A percentile compares a stretch with the other conserved stretches of the same genome.
phyloP scores from a whole-genome alignment of 2,113 vertebrate genomes.

The Myocastor coypus region DNA sequence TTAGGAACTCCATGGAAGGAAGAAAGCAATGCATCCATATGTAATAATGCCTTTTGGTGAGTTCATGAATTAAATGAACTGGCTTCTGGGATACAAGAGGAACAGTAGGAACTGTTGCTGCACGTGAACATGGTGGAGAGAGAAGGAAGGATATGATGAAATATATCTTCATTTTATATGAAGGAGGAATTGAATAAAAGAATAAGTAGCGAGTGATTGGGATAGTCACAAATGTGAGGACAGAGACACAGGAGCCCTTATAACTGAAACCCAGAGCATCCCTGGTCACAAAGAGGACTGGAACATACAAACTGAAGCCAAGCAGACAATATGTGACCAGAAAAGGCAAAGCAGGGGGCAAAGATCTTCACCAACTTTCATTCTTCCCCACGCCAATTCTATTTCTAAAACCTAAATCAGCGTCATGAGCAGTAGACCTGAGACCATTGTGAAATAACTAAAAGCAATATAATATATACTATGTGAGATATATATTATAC shows the following conservation, averaged over 20 bases:
- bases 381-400: neutral
- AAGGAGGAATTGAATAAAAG: neutral
- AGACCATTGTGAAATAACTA: constrained; percentile 6
- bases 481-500: neutral
- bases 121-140: neutral
- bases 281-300: neutral
- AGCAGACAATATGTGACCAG: neutral
- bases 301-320: neutral
- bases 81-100: neutral
- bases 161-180: neutral
- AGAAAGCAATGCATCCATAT: neutral
- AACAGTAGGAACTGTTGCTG: neutral
- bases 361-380: neutral
- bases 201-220: neutral
- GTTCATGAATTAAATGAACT: neutral
- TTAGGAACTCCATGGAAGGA: neutral
- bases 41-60: neutral
- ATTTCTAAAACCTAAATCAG: constrained; percentile 33
- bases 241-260: neutral
- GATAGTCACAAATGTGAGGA: neutral
- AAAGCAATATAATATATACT: neutral
- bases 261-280: neutral
- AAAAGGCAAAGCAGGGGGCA: neutral
- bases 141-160: neutral
- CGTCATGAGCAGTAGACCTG: neutral